phyloP scores from a whole-genome alignment of 2,113 vertebrate genomes.

The Pomatorhinus ruficollis region DNA sequence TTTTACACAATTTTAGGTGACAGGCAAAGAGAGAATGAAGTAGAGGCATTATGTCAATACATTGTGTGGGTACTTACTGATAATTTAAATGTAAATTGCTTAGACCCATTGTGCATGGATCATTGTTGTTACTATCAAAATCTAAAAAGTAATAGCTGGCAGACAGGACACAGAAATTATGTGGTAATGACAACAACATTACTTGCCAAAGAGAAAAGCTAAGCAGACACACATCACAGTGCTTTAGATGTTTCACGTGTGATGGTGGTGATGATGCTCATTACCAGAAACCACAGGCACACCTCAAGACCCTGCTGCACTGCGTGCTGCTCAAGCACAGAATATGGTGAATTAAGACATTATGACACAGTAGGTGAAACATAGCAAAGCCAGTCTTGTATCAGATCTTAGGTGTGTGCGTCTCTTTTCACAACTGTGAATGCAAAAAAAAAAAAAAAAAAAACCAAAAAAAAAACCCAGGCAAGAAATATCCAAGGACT shows the following conservation, averaged over 20 bases:
- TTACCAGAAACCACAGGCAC: background rate
- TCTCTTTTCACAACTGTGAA: background rate
- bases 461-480: background rate
- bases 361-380: background rate
- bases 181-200: background rate
- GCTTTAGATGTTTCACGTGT: background rate
- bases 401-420: rapidly evolving
- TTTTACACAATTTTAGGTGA: background rate
- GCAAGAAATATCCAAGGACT: background rate
- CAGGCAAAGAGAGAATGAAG: background rate
- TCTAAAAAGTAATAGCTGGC: background rate
- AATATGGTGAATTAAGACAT: background rate
- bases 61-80: background rate
- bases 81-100: background rate
- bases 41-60: background rate
- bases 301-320: rapidly evolving
- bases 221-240: background rate
- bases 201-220: background rate
- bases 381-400: background rate
- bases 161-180: background rate
- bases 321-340: background rate
- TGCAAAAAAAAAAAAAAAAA: background rate
- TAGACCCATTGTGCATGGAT: background rate
- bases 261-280: rapidly evolving
- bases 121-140: background rate